Evolutionary conservation across 2,888 invertebrate species (phyloP).

Genomic region (Zaprionus bogoriensis): DNA sequence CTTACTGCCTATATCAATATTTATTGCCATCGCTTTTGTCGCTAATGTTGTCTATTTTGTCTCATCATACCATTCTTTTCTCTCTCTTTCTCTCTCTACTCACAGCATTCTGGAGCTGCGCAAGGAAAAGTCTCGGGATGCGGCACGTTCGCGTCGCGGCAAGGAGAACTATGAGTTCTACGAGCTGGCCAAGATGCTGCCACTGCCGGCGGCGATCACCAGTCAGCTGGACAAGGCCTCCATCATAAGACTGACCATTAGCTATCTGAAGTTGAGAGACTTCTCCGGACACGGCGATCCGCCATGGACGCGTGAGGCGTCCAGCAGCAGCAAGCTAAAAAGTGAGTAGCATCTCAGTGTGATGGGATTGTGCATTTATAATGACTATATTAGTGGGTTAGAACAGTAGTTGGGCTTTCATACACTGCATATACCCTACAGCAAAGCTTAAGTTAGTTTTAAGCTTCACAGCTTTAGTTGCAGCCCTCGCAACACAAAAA

Average conservation of each 20-base stretch:
- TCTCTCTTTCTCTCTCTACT: neutral
- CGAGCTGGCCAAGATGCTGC: slow-evolving; percentile 97
- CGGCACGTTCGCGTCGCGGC: slow-evolving; percentile 94
- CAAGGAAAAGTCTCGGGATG: slow-evolving; percentile 96
- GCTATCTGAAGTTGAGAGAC: slow-evolving; percentile 96
- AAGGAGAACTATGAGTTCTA: slow-evolving; percentile 99
- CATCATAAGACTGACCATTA: slow-evolving; percentile 97
- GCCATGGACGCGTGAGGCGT: slow-evolving; percentile 94
- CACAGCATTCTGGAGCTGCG: slow-evolving; percentile 94
- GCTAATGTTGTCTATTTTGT: slow-evolving; percentile 20
- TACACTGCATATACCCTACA: too few species aligned
- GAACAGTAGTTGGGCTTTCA: too few species aligned
- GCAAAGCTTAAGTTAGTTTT: too few species aligned
- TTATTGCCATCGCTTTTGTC: slow-evolving; percentile 38
- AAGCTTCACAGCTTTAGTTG: too few species aligned
- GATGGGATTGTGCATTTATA: too few species aligned
- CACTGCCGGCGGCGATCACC: slow-evolving; percentile 94
- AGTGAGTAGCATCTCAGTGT: slow-evolving; percentile 88
- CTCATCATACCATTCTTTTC: slow-evolving; percentile 1
- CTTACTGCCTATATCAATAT: slow-evolving; percentile 55
- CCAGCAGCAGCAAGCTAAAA: slow-evolving; percentile 92
- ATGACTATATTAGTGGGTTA: too few species aligned
- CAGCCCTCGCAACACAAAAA: too few species aligned
- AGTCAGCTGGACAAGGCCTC: slow-evolving; percentile 97
- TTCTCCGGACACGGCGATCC: slow-evolving; percentile 98